A percentile compares a stretch with the other conserved stretches of the same genome.
These are phyloP conservation scores for Bubo blakistoni DNA, from an alignment of 2,113 vertebrate species.

Conservation along the genomic window DNA sequence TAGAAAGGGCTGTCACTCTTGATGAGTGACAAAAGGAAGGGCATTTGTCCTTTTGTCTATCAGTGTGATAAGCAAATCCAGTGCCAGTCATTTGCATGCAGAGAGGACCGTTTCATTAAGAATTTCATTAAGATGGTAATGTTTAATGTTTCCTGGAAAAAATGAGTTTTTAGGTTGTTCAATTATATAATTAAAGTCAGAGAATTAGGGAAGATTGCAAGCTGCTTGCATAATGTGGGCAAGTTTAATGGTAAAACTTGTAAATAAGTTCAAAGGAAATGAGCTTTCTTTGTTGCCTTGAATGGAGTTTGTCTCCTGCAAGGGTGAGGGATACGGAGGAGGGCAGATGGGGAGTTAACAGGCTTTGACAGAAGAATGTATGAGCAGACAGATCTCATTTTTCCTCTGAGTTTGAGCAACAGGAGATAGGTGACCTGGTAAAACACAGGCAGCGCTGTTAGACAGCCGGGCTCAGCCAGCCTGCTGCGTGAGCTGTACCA, in stretches of 20 bases:
- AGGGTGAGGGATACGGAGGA: background rate
- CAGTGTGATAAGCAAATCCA: conserved; percentile 67
- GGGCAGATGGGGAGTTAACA: background rate
- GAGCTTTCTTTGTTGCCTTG: conserved; percentile 28
- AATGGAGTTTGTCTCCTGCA: background rate
- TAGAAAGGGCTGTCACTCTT: conserved; percentile 25
- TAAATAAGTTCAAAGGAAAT: conserved; percentile 76
- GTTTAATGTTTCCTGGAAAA: conserved; percentile 84
- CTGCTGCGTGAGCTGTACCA: background rate
- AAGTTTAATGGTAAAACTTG: conserved; percentile 76
- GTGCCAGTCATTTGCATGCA: conserved; percentile 78
- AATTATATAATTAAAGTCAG: conserved; percentile 82
- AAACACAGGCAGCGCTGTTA: background rate
- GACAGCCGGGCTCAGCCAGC: background rate
- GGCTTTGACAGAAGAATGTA: background rate
- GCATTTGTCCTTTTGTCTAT: conserved; percentile 57
- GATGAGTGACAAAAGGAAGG: conserved; percentile 57
- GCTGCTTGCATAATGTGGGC: conserved; percentile 76
- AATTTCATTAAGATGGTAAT: conserved; percentile 87
- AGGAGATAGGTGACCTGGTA: background rate
- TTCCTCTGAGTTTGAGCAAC: background rate
- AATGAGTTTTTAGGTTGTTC: conserved; percentile 80
- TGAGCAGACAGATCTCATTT: background rate
- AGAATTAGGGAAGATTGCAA: conserved; percentile 81
- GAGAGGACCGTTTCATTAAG: conserved; percentile 79